A percentile compares a stretch with the other conserved stretches of the same genome.
Conservation (phyloP, 2,888 invertebrate genomes). For the Sinotaia quadrata region DNA sequence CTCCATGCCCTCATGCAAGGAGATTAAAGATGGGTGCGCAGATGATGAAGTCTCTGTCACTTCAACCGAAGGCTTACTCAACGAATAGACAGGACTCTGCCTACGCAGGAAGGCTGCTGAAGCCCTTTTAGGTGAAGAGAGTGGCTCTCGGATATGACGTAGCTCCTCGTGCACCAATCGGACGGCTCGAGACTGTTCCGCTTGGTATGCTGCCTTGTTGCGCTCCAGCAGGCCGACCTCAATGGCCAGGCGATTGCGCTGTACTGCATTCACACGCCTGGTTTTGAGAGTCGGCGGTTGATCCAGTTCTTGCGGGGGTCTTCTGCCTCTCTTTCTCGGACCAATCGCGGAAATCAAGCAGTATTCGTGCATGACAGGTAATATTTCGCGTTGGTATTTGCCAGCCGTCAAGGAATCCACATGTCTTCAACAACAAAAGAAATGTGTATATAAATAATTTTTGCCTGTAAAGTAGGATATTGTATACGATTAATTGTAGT, state of each 20-base stretch:
- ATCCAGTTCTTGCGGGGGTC: constrained; percentile 4
- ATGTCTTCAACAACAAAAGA: too few relatives aligned
- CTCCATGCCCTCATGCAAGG: too few relatives aligned
- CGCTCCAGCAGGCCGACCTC: constrained; percentile 9
- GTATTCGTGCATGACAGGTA: constrained; percentile 4
- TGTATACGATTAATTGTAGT: too few relatives aligned
- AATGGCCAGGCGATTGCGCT: constrained; percentile 11
- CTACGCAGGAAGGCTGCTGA: too few relatives aligned
- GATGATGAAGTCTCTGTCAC: too few relatives aligned
- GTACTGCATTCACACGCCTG: constrained; percentile 12
- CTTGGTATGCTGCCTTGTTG: constrained; percentile 8
- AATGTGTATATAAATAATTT: too few relatives aligned
- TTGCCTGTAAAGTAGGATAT: too few relatives aligned
- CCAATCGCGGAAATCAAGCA: constrained; percentile 9
- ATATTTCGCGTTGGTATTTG: too few relatives aligned
- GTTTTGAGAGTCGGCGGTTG: constrained; percentile 10
- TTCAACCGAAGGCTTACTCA: too few relatives aligned
- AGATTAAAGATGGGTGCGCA: too few relatives aligned
- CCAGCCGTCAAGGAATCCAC: too few relatives aligned
- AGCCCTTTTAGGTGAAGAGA: neutral
- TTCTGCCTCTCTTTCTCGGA: neutral
- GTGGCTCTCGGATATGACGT: neutral
- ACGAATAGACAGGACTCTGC: too few relatives aligned
- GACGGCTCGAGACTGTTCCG: constrained; percentile 5
- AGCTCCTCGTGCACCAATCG: constrained; percentile 4